A percentile compares a stretch with the other conserved stretches of the same genome.
Evolutionary conservation across 2,888 invertebrate species (phyloP).

Genomic region (Rhorus exstirpatorius): DNA sequence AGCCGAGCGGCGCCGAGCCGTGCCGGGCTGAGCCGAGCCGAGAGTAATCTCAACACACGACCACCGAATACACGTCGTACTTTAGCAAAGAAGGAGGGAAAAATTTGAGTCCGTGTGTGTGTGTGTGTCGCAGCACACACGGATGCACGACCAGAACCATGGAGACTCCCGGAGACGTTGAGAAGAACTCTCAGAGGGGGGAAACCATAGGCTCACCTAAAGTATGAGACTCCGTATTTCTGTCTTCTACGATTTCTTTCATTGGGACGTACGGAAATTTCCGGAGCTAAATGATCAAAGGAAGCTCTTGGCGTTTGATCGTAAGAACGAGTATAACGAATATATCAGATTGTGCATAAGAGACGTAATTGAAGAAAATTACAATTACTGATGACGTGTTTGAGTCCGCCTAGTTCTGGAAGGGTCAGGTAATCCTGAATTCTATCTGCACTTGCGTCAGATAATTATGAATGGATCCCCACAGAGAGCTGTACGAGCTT

Average conservation of each 20-base stretch:
- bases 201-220: conserved; percentile 17
- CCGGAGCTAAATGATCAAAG: too few relatives aligned
- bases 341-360: too few relatives aligned
- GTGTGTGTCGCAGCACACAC: conserved; percentile 45
- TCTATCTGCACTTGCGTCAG: too few relatives aligned
- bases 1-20: conserved; percentile 74
- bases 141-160: background rate
- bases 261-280: too few relatives aligned
- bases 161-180: background rate
- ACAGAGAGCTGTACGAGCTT: too few relatives aligned
- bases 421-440: too few relatives aligned
- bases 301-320: too few relatives aligned
- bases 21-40: conserved; percentile 78
- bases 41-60: conserved; percentile 71
- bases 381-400: too few relatives aligned
- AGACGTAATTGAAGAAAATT: too few relatives aligned
- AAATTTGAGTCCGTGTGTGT: conserved; percentile 46
- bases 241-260: background rate
- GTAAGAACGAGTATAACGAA: too few relatives aligned
- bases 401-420: too few relatives aligned
- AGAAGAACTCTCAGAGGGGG: background rate
- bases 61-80: conserved; percentile 45
- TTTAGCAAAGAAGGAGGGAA: conserved; percentile 5
- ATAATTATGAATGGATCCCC: too few relatives aligned
- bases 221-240: background rate